A percentile compares a stretch with the other conserved stretches of the same genome.
These are phyloP conservation scores for Artemia sinica DNA, from an alignment of 2,888 invertebrate species.

Conservation along the genomic window DNA sequence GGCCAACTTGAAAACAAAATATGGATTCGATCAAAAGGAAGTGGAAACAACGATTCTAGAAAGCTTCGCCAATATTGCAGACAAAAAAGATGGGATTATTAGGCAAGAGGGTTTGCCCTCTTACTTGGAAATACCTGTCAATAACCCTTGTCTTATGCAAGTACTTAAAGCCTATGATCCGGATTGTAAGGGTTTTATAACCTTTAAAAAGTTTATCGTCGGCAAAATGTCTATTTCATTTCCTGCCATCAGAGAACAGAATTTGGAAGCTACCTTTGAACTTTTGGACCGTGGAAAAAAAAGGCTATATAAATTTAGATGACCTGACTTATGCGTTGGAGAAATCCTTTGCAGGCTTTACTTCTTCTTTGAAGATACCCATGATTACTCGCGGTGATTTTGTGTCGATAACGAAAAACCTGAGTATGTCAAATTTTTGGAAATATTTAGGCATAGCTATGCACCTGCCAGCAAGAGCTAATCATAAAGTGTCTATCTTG, in stretches of 20 bases:
- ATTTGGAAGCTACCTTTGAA: too few species aligned
- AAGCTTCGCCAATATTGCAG: constrained; percentile 23
- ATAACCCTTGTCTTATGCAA: constrained; percentile 40
- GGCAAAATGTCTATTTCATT: constrained; percentile 1
- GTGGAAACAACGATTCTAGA: constrained; percentile 31
- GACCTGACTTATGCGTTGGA: too few species aligned
- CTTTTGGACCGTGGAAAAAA: too few species aligned
- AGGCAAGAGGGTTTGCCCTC: constrained; percentile 41
- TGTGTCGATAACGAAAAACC: constrained; percentile 29
- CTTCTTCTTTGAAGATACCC: too few species aligned
- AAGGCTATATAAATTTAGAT: too few species aligned
- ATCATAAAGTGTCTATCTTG: too few species aligned
- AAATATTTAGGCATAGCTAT: neutral
- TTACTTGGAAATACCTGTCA: too few species aligned
- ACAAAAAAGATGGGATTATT: constrained; percentile 31
- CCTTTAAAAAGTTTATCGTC: neutral
- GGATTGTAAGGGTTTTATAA: too few species aligned
- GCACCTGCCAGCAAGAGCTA: neutral
- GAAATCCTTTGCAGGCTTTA: too few species aligned
- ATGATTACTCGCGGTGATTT: too few species aligned
- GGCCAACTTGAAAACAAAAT: constrained; percentile 50
- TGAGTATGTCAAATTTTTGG: constrained; percentile 29
- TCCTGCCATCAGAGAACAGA: neutral
- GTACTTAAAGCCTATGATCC: constrained; percentile 49
- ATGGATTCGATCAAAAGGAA: constrained; percentile 47